These are phyloP conservation scores for Diorhabda sublineata DNA, from an alignment of 1,140 invertebrate genomes.

Conservation along the genomic window DNA sequence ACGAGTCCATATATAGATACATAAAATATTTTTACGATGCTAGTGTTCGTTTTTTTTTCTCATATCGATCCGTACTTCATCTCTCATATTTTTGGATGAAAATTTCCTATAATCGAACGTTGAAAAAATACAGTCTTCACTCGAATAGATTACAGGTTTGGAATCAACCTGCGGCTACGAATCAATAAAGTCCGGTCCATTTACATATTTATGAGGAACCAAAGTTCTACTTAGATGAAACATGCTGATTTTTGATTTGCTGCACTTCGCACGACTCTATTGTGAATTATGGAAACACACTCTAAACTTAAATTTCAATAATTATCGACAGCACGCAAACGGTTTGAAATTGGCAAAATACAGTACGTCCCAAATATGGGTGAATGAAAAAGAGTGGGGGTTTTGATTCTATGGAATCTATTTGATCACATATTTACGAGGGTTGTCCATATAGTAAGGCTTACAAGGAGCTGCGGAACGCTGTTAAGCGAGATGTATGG, in stretches of 20 bases:
- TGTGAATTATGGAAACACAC: conserved; percentile 14
- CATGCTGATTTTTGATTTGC: conserved; percentile 16
- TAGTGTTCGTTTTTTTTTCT: neutral
- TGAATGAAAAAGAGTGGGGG: too few species aligned
- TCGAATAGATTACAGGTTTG: conserved; percentile 21
- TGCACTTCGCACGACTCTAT: conserved; percentile 6
- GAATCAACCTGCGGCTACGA: conserved; percentile 6
- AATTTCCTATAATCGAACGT: conserved; percentile 2
- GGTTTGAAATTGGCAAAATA: neutral
- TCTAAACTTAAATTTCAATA: neutral
- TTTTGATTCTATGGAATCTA: too few species aligned
- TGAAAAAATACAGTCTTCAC: conserved; percentile 17
- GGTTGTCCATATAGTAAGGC: too few species aligned
- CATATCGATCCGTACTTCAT: neutral
- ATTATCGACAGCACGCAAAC: neutral
- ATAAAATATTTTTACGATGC: neutral
- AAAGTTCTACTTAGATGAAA: conserved; percentile 10
- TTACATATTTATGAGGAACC: conserved; percentile 22
- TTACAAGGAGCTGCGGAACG: too few species aligned
- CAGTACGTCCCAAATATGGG: too few species aligned
- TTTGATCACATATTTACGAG: too few species aligned
- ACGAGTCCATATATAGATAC: neutral
- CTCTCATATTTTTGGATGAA: neutral
- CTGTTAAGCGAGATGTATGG: too few species aligned
- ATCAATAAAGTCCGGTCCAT: conserved; percentile 21